These are phyloP conservation scores for Microctonus hyperodae DNA, from an alignment of 2,888 invertebrate genomes.

Conservation along the genomic window DNA sequence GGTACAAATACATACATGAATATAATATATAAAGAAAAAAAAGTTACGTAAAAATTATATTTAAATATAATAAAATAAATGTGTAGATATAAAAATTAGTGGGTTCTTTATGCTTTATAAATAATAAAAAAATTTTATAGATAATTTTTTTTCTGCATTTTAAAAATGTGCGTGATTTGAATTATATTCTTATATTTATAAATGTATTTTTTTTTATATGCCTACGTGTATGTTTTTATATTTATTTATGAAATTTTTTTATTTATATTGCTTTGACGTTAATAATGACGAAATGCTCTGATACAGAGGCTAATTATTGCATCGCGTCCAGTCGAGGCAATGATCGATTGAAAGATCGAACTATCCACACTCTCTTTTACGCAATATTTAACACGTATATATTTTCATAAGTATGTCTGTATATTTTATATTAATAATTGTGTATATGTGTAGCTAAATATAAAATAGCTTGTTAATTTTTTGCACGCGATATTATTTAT, in stretches of 20 bases:
- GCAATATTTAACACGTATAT: slow-evolving; percentile 32
- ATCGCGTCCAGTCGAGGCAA: slow-evolving; percentile 9
- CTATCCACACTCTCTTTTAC: slow-evolving; percentile 28
- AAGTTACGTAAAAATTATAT: slow-evolving; percentile 35
- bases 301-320: slow-evolving; percentile 16
- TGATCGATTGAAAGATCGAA: slow-evolving; percentile 32
- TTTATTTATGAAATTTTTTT: neutral
- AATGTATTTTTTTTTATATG: neutral
- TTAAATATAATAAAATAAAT: neutral
- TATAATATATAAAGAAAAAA: slow-evolving; percentile 3
- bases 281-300: slow-evolving; percentile 3
- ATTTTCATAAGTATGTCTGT: slow-evolving; percentile 14
- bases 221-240: neutral
- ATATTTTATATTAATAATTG: neutral
- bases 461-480: neutral
- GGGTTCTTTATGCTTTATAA: neutral
- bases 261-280: neutral
- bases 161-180: too few species aligned
- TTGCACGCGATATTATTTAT: slow-evolving; percentile 28
- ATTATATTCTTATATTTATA: neutral
- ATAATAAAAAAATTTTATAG: neutral
- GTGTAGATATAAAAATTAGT: slow-evolving; percentile 2
- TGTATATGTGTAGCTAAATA: too few species aligned
- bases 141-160: neutral
- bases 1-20: neutral